These are phyloP conservation scores for Lipotes vexillifer DNA, from an alignment of 2,113 vertebrate species.

Conservation along the genomic window DNA sequence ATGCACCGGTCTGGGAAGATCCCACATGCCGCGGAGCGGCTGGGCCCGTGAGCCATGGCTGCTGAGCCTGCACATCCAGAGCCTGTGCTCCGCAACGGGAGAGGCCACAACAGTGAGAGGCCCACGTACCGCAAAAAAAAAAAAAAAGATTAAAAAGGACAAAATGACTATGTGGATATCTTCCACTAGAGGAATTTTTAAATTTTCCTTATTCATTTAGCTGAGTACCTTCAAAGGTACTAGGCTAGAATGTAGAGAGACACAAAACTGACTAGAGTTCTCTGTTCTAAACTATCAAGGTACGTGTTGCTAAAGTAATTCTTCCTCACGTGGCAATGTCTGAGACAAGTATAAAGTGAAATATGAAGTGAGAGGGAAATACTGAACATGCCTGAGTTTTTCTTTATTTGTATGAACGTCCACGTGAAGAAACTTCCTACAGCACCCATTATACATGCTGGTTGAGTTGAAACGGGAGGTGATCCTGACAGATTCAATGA, in stretches of 20 bases:
- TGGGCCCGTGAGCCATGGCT: too few relatives aligned
- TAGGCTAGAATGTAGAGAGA: not conserved
- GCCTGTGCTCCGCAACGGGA: too few relatives aligned
- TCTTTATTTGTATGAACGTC: not conserved
- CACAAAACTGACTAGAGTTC: not conserved
- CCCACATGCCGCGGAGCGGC: too few relatives aligned
- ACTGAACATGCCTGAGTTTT: not conserved
- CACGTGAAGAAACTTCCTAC: not conserved
- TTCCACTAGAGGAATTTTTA: not conserved
- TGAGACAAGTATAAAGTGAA: not conserved
- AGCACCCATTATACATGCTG: not conserved
- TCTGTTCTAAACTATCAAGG: not conserved
- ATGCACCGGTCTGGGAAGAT: too few relatives aligned
- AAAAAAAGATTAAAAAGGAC: not conserved
- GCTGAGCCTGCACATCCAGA: too few relatives aligned
- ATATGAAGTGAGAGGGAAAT: not conserved
- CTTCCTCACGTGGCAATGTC: not conserved
- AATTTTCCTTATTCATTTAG: not conserved
- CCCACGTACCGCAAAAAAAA: too few relatives aligned
- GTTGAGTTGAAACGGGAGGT: not conserved
- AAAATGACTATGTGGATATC: not conserved
- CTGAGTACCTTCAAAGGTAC: not conserved
- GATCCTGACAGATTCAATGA: not conserved
- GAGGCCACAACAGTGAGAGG: too few relatives aligned
- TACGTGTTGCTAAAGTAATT: not conserved